These are phyloP conservation scores for Sternarchorhynchus goeldii DNA, from an alignment of 2,797 vertebrate genomes.

Conservation along the genomic window DNA sequence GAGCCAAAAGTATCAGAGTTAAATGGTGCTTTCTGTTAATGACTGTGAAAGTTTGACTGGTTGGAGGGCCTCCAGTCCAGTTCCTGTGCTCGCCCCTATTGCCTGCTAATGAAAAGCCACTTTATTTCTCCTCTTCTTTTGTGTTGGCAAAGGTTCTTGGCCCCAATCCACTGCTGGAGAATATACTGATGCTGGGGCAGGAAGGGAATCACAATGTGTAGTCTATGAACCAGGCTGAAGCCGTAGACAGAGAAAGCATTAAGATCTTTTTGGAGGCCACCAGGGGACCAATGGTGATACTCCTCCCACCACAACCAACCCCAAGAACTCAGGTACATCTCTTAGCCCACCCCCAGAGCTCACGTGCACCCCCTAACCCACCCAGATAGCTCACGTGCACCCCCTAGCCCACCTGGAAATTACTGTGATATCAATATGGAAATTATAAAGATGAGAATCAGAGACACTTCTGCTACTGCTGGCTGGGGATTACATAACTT, in stretches of 20 bases:
- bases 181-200: constrained; percentile 66
- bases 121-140: constrained; percentile 68
- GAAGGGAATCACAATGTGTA: constrained; percentile 71
- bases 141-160: constrained; percentile 59
- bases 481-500: neutral
- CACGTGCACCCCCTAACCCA: no score
- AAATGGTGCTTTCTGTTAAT: neutral
- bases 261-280: no score
- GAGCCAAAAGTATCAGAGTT: neutral
- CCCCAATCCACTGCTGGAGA: constrained; percentile 56
- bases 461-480: constrained; percentile 2
- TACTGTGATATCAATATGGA: constrained; percentile 54
- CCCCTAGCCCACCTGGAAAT: constrained; percentile 32
- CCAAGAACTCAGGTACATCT: no score
- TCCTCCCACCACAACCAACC: constrained; percentile 6
- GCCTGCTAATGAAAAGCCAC: constrained; percentile 74
- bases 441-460: constrained; percentile 46
- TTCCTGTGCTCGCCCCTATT: constrained; percentile 66
- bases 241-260: constrained; percentile 76
- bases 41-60: constrained; percentile 58
- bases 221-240: constrained; percentile 66
- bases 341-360: no score
- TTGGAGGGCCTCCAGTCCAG: constrained; percentile 60
- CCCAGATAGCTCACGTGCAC: no score
- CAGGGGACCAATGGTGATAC: constrained; percentile 57